These are phyloP conservation scores for Acrossocheilus wenchowensis DNA, from an alignment of 2,797 vertebrate genomes.

Conservation along the genomic window DNA sequence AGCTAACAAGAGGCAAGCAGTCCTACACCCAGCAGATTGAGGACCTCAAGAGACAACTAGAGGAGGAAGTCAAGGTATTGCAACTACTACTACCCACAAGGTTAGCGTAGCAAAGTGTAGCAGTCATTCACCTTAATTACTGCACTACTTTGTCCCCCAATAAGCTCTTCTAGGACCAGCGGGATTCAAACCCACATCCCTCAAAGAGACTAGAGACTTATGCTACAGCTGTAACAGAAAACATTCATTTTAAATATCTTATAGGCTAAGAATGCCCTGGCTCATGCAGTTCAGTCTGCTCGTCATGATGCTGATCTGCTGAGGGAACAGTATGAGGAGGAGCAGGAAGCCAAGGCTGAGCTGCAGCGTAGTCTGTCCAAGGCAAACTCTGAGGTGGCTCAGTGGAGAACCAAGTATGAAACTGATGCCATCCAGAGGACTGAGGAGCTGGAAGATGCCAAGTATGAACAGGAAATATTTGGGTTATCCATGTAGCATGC, in stretches of 20 bases:
- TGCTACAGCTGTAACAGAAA: not conserved
- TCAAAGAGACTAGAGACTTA: not conserved
- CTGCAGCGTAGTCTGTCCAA: conserved; percentile 75
- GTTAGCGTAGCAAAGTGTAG: not conserved
- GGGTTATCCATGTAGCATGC: no score
- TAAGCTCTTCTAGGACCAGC: not conserved
- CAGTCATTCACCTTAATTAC: not conserved
- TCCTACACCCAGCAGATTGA: conserved; percentile 86
- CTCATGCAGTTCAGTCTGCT: conserved; percentile 83
- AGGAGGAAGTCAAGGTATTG: conserved; percentile 86
- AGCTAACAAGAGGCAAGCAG: conserved; percentile 85
- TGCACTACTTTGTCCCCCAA: not conserved
- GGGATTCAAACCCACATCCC: not conserved
- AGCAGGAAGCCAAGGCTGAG: conserved; percentile 83
- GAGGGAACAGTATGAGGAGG: conserved; percentile 85
- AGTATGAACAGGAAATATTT: conserved; percentile 61
- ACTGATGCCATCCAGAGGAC: conserved; percentile 79
- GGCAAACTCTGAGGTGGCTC: conserved; percentile 78
- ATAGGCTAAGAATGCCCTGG: conserved; percentile 85
- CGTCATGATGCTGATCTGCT: conserved; percentile 83
- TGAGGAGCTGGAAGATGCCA: conserved; percentile 78
- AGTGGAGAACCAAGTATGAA: conserved; percentile 80
- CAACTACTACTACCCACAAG: not conserved
- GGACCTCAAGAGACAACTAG: conserved; percentile 87
- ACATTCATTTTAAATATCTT: not conserved